phyloP scores from a whole-genome alignment of 1,140 invertebrate genomes.

The Amphibalanus amphitrite region DNA sequence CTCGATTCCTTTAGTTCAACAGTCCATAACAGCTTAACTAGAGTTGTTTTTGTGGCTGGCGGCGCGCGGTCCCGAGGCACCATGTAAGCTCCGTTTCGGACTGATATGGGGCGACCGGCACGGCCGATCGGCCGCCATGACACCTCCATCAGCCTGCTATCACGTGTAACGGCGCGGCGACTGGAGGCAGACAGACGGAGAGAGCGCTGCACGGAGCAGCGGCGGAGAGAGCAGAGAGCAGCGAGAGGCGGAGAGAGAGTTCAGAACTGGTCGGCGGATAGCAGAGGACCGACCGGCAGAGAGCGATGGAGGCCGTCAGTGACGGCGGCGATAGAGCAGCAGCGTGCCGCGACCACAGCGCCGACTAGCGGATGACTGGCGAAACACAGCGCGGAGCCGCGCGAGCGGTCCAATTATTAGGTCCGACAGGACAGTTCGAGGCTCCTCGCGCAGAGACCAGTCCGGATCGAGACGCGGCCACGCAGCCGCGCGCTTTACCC shows the following conservation, averaged over 20 bases:
- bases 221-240: not conserved
- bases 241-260: no score
- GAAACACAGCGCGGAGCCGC: no score
- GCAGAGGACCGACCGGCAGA: no score
- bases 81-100: not conserved
- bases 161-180: not conserved
- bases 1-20: not conserved
- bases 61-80: not conserved
- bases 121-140: not conserved
- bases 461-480: no score
- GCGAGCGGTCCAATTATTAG: no score
- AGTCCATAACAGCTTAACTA: not conserved
- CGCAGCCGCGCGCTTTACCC: not conserved
- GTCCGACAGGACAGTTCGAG: no score
- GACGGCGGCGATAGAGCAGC: no score
- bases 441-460: no score
- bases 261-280: no score
- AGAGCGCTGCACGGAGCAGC: not conserved
- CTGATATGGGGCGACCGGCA: not conserved
- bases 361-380: no score
- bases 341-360: no score
- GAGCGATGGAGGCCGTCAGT: no score
- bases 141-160: not conserved
- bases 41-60: not conserved
- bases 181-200: not conserved